These are phyloP conservation scores for Xiphorhynchus erythropygius DNA, from an alignment of 2,797 vertebrate species.

Conservation along the genomic window DNA sequence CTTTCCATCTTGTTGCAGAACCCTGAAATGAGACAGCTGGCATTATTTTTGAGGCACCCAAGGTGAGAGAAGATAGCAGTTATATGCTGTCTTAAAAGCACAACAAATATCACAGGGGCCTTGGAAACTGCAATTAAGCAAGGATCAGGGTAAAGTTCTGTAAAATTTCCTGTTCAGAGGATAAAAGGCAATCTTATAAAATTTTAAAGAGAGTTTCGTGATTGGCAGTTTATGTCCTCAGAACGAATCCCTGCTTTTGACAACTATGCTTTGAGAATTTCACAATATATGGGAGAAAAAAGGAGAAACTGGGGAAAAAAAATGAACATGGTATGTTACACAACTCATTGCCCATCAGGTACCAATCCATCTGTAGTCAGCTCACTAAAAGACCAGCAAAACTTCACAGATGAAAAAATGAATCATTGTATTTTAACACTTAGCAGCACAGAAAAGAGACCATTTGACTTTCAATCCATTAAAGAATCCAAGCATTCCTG, in stretches of 20 bases:
- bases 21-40: background rate
- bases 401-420: background rate
- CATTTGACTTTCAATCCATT: background rate
- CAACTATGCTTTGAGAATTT: background rate
- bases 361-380: background rate
- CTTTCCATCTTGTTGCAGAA: background rate
- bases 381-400: background rate
- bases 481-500: background rate
- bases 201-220: background rate
- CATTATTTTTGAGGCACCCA: background rate
- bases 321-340: accelerated
- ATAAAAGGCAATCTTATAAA: background rate
- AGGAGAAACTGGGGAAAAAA: background rate
- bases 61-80: background rate
- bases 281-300: background rate
- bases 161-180: background rate
- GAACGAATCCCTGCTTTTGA: background rate
- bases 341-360: background rate
- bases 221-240: background rate
- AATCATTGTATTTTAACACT: background rate
- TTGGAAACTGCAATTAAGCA: background rate
- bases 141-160: background rate
- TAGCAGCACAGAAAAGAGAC: background rate
- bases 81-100: background rate
- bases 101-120: background rate